Percentiles rank a stretch among this genome's conserved stretches.
Conservation (phyloP, 1,140 invertebrate genomes). For the Aphis craccivora region DNA sequence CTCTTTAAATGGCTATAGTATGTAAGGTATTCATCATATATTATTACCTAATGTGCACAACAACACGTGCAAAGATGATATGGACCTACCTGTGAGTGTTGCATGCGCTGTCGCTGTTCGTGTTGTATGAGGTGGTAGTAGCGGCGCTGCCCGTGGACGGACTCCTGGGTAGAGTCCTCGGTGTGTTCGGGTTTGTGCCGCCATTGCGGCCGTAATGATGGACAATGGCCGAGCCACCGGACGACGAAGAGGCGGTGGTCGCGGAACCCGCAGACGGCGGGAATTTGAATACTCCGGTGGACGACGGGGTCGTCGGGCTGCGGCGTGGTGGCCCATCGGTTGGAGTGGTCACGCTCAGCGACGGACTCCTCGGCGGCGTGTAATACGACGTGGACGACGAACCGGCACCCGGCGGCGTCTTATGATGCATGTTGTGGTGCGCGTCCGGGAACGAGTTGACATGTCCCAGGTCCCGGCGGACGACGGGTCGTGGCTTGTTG, state of each 20-base stretch:
- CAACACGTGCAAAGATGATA: background rate
- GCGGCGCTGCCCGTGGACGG: conserved; percentile 50
- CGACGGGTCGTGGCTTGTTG: conserved; percentile 25
- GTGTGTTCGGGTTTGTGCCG: background rate
- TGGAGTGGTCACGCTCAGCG: conserved; percentile 43
- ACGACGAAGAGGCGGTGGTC: conserved; percentile 1
- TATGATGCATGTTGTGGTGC: conserved; percentile 41
- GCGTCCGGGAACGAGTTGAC: conserved; percentile 45
- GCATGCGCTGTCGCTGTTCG: conserved; percentile 27
- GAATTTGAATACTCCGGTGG: conserved; percentile 42
- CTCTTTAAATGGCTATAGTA: background rate
- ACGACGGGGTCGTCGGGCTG: conserved; percentile 51
- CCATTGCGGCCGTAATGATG: background rate
- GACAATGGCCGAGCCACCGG: background rate
- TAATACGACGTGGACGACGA: conserved; percentile 42
- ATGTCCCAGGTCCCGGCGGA: conserved; percentile 45
- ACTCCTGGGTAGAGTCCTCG: conserved; percentile 46
- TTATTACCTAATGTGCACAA: background rate
- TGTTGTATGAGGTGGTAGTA: conserved; percentile 23
- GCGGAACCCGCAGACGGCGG: conserved; percentile 42
- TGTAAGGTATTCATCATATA: background rate
- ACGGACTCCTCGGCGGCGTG: conserved; percentile 36
- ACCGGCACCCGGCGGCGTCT: background rate
- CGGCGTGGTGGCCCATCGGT: background rate
- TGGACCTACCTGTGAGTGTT: background rate